phyloP scores from a whole-genome alignment of 1,140 invertebrate genomes.

The Trigoniulus corallinus region DNA sequence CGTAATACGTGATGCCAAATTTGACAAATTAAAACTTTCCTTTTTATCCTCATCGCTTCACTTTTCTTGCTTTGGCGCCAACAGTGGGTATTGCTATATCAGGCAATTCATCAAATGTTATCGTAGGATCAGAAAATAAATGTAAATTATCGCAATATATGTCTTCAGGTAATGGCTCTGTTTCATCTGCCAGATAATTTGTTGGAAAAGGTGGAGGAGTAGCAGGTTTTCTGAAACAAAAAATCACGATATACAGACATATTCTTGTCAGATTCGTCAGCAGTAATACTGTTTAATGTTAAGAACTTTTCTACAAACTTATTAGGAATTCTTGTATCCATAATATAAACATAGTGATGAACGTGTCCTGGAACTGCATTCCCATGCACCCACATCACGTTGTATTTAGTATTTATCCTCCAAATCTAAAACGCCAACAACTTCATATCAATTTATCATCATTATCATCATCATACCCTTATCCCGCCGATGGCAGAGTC shows the following conservation, averaged over 20 bases:
- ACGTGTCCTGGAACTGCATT: constrained; percentile 58
- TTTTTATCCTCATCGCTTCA: too few species aligned
- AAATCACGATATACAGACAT: not conserved
- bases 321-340: constrained; percentile 53
- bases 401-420: constrained; percentile 84
- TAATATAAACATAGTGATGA: constrained; percentile 61
- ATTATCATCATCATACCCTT: not conserved
- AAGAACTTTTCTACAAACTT: constrained; percentile 19
- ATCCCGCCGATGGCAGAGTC: too few species aligned
- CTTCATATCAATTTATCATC: not conserved
- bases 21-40: too few species aligned
- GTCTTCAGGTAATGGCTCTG: constrained; percentile 44
- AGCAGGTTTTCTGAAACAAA: constrained; percentile 13
- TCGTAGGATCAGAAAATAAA: constrained; percentile 45
- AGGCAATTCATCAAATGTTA: constrained; percentile 38
- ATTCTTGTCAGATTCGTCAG: not conserved
- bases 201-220: constrained; percentile 64
- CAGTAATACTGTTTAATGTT: not conserved
- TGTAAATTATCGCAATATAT: constrained; percentile 52
- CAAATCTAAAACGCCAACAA: constrained; percentile 40
- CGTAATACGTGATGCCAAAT: too few species aligned
- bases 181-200: constrained; percentile 37
- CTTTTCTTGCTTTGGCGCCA: too few species aligned
- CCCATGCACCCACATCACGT: constrained; percentile 78
- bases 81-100: not conserved